A percentile compares a stretch with the other conserved stretches of the same genome.
These are phyloP conservation scores for Trichonephila clavipes DNA, from an alignment of 1,140 invertebrate genomes.

Conservation along the genomic window DNA sequence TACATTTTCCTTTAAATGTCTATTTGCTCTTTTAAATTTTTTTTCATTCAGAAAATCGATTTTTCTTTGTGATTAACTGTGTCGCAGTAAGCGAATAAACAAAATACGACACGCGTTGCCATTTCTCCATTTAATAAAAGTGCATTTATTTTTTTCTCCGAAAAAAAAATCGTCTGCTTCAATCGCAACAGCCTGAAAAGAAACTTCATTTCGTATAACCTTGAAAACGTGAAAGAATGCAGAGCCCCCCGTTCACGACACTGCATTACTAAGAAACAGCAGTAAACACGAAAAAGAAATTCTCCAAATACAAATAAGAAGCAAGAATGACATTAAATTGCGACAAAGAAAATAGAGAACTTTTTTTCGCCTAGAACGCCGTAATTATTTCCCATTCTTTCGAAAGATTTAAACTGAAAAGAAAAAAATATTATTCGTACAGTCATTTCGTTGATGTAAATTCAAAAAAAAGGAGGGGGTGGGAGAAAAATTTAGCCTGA, in stretches of 20 bases:
- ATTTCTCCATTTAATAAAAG: no score
- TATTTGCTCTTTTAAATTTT: no score
- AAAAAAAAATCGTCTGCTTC: no score
- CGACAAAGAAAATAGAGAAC: constrained; percentile 8
- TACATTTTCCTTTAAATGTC: no score
- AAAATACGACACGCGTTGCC: no score
- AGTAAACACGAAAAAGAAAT: not conserved
- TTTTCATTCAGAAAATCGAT: no score
- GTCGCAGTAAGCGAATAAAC: no score
- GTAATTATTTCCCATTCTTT: not conserved
- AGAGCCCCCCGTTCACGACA: not conserved
- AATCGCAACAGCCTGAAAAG: not conserved
- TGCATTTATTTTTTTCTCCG: no score
- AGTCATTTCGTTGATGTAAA: not conserved
- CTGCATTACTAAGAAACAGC: not conserved
- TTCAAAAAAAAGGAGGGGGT: no score
- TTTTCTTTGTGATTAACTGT: no score
- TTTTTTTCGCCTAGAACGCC: not conserved
- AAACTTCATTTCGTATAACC: not conserved
- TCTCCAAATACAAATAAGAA: not conserved
- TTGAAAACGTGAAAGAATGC: not conserved
- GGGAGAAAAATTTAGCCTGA: not conserved
- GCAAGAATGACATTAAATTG: not conserved
- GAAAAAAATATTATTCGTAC: not conserved
- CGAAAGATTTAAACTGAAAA: not conserved